phyloP scores from a whole-genome alignment of 2,797 vertebrate species.

The Tadarida brasiliensis region DNA sequence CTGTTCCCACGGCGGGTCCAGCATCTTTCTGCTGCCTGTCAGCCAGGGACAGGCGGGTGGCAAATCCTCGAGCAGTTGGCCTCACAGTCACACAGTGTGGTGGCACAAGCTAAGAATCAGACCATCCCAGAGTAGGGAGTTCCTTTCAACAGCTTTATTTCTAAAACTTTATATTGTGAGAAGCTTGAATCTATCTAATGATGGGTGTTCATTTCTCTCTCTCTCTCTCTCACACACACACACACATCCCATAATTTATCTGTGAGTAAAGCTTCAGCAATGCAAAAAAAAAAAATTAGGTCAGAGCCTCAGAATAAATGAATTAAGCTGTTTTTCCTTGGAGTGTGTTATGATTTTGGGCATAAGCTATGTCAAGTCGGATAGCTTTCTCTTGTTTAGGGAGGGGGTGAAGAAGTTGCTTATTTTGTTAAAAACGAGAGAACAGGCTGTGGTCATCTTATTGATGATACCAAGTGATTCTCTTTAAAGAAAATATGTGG shows the following conservation, averaged over 20 bases:
- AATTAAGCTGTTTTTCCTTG: not conserved
- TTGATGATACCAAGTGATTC: not conserved
- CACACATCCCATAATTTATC: not conserved
- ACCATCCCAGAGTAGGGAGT: not conserved
- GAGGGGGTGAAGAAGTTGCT: not conserved
- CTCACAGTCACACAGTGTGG: not conserved
- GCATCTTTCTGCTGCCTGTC: not conserved
- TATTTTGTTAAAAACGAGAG: not conserved
- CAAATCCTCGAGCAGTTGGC: not conserved
- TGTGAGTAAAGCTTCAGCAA: not conserved
- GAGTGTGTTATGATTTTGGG: not conserved
- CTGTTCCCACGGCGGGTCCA: rapidly evolving
- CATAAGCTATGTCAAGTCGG: not conserved
- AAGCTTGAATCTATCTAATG: not conserved
- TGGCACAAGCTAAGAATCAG: not conserved
- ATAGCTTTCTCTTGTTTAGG: not conserved
- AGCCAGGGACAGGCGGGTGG: not conserved
- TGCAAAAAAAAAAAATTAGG: not conserved
- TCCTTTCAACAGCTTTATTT: not conserved
- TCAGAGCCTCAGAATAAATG: not conserved
- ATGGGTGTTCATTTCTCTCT: not conserved
- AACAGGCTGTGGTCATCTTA: not conserved
- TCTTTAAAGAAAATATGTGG: not conserved
- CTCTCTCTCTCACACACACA: not conserved
- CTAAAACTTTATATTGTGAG: not conserved